Evolutionary conservation across 2,888 invertebrate species (phyloP), one percentile per base, ranked within the genome.

Genomic region (Carcina quercana): DNA sequence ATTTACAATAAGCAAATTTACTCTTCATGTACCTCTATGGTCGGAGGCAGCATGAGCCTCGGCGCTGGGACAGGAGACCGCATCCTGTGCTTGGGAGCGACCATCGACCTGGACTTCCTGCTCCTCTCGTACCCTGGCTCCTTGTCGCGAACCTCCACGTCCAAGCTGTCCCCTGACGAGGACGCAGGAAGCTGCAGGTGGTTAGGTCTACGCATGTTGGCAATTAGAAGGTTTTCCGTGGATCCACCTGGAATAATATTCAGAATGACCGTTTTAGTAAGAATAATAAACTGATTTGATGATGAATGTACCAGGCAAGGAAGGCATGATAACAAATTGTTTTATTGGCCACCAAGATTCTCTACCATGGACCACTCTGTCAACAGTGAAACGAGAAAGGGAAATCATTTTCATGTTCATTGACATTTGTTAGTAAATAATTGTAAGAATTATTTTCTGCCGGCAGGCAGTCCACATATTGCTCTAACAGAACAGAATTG

Each of bases 101-200:
- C 69, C 69, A 83, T 70, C 1, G 82, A 83, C 35, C 68, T 62
- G 24, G 80, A 72, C 59, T 80, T 79, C 37, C 79, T 50, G 38
- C 59, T 67, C 33, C 79, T 50, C 3, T 42, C 45, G 33, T 64
- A 56, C 0, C 53, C 53, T 0, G 55, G 51, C 32, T 66, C 59
- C 17, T 57, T 42, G 2, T 67, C 73, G 25, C 83, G 45, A 19
- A 80, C 59, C 49, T 82, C 82, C 30, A 82, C 65, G 33, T 83
- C 80, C 24, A 82, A 56, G 39, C 79, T 82, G 58, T 82, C 82
- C 4, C 82, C 82, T 1, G 82, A 82, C 0, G 82, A 80, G 0
- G 79, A 79, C 1, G 78, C 62, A 2, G 76, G 76, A 0, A 82
- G 57, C 35, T 69, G 70, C 6, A 79, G 58, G 39, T 74, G 63